Conservation (phyloP, 2,888 invertebrate species). For the Pantelozetes paolii region DNA sequence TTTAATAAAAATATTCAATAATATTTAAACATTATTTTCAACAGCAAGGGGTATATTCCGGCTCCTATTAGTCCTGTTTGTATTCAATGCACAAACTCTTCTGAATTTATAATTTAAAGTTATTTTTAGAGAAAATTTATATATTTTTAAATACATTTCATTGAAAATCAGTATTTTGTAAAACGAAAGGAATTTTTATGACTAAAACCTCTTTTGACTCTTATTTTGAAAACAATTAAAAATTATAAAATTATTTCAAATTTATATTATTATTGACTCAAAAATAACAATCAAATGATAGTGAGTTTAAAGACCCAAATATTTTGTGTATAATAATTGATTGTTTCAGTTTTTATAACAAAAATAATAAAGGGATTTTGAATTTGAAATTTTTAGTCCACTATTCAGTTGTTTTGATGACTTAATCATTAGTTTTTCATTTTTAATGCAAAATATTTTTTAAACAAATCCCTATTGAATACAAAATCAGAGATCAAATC, state of each 20-base stretch:
- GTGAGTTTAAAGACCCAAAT: conserved; percentile 9
- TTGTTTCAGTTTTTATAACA: neutral
- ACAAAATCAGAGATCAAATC: neutral
- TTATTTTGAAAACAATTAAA: too few species aligned
- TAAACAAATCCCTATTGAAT: neutral
- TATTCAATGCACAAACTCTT: neutral
- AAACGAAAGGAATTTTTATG: too few species aligned
- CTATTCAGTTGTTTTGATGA: neutral
- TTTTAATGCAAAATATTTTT: neutral
- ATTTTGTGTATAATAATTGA: neutral
- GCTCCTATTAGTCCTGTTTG: neutral
- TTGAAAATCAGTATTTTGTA: too few species aligned
- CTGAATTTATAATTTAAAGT: too few species aligned
- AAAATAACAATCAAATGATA: conserved; percentile 11
- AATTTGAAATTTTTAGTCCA: neutral
- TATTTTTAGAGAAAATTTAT: too few species aligned
- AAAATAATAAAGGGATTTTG: neutral
- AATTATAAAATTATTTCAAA: neutral
- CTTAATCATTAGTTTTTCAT: neutral
- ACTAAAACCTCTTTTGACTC: too few species aligned
- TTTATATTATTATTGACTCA: neutral
- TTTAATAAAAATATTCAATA: neutral
- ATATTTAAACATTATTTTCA: neutral
- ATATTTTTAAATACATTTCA: too few species aligned
- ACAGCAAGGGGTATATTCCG: neutral